phyloP scores from a whole-genome alignment of 2,797 vertebrate genomes.

The Lepus townsendii region DNA sequence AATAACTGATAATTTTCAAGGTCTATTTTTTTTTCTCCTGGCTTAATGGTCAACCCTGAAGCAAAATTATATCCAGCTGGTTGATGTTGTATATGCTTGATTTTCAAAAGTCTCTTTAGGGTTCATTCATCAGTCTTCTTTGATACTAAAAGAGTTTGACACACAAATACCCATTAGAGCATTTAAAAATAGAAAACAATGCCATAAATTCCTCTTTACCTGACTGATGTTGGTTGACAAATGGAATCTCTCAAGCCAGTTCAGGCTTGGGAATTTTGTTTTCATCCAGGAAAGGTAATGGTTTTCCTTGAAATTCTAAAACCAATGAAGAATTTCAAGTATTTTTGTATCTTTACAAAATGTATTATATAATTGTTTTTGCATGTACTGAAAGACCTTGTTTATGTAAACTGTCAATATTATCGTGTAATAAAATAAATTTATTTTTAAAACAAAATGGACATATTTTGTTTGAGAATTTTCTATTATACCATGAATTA shows the following conservation, averaged over 20 bases:
- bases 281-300: slow-evolving; percentile 25
- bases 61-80: background rate
- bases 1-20: background rate
- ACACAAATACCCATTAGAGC: background rate
- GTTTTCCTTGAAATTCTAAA: slow-evolving; percentile 27
- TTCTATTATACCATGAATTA: slow-evolving; percentile 24
- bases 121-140: background rate
- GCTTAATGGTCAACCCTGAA: background rate
- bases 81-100: background rate
- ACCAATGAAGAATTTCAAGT: slow-evolving; percentile 12
- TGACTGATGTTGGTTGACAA: background rate
- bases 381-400: slow-evolving; percentile 39
- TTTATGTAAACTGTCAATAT: slow-evolving; percentile 66
- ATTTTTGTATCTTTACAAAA: slow-evolving; percentile 58
- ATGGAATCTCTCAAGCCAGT: background rate
- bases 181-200: slow-evolving; percentile 20
- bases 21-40: background rate
- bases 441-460: slow-evolving; percentile 82
- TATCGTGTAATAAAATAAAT: slow-evolving; percentile 73
- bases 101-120: slow-evolving; percentile 4
- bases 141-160: background rate
- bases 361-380: slow-evolving; percentile 65
- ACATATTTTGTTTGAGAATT: slow-evolving; percentile 20
- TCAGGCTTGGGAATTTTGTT: background rate
- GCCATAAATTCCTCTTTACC: background rate